Conservation (phyloP, 2,888 invertebrate genomes). For the Drosophila putrida region DNA sequence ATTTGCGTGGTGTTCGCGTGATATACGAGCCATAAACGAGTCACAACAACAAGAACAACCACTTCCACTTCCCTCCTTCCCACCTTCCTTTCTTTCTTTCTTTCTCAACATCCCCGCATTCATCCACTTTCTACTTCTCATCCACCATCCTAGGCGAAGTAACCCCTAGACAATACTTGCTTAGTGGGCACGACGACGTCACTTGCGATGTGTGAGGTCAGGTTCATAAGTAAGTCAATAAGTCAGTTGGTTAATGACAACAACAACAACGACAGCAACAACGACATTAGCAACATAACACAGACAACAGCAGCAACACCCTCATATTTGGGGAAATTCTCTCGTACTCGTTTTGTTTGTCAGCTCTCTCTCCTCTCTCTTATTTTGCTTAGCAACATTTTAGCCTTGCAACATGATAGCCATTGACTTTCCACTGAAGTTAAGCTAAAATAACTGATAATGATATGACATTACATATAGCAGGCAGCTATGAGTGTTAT, state of each 20-base stretch:
- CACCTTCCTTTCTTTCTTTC: no score
- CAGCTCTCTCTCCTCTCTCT: slow-evolving; percentile 27
- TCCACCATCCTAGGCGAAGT: slow-evolving; percentile 5
- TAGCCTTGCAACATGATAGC: slow-evolving; percentile 32
- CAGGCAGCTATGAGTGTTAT: background rate
- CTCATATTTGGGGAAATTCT: slow-evolving; percentile 56
- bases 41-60: slow-evolving; percentile 10
- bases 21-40: slow-evolving; percentile 64
- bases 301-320: slow-evolving; percentile 26
- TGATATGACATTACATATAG: background rate
- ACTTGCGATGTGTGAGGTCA: slow-evolving; percentile 70
- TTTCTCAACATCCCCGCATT: background rate
- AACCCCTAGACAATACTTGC: slow-evolving; percentile 39
- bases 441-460: background rate
- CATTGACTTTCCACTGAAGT: background rate
- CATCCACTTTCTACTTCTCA: background rate
- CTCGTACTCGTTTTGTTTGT: slow-evolving; percentile 51
- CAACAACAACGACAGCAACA: slow-evolving; percentile 35
- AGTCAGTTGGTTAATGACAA: slow-evolving; percentile 75
- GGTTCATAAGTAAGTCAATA: slow-evolving; percentile 81
- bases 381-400: slow-evolving; percentile 50
- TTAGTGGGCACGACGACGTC: slow-evolving; percentile 43
- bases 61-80: no score
- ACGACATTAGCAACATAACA: slow-evolving; percentile 5
- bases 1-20: slow-evolving; percentile 60